A percentile compares a stretch with the other conserved stretches of the same genome.
phyloP scores from a whole-genome alignment of 2,888 invertebrate species.

The Hesperia comma region DNA sequence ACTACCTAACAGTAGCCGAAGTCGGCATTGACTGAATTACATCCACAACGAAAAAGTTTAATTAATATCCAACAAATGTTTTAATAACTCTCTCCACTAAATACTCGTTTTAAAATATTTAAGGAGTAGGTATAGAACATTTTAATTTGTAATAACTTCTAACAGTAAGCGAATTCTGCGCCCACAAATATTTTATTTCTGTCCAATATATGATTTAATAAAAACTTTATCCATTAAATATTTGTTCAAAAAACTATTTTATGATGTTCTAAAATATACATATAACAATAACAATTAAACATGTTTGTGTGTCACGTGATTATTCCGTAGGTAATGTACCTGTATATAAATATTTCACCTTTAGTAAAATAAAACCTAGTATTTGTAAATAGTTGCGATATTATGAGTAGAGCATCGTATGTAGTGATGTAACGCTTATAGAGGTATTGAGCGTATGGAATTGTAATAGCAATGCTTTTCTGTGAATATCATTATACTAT shows the following conservation, averaged over 20 bases:
- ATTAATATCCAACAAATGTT: not conserved
- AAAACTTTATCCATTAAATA: no score
- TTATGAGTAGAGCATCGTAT: not conserved
- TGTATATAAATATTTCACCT: not conserved
- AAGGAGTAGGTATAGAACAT: no score
- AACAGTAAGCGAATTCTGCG: no score
- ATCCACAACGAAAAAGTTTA: not conserved
- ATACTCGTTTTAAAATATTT: no score
- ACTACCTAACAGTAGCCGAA: no score
- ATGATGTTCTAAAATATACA: no score
- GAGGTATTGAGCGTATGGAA: slow-evolving; percentile 7
- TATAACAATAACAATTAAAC: not conserved
- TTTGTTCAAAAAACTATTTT: no score
- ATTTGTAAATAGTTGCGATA: not conserved
- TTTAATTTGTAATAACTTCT: no score
- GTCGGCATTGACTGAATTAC: not conserved
- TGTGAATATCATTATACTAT: slow-evolving; percentile 30
- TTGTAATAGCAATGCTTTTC: slow-evolving; percentile 27
- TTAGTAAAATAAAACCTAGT: not conserved
- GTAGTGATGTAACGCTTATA: slow-evolving; percentile 5
- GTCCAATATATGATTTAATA: not conserved
- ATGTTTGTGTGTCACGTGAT: not conserved
- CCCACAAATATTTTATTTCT: not conserved
- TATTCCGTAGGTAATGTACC: not conserved
- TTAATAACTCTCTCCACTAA: no score